Base-by-base conservation (phyloP, 2,888 invertebrate genomes). In the Suillia variegata region DNA sequence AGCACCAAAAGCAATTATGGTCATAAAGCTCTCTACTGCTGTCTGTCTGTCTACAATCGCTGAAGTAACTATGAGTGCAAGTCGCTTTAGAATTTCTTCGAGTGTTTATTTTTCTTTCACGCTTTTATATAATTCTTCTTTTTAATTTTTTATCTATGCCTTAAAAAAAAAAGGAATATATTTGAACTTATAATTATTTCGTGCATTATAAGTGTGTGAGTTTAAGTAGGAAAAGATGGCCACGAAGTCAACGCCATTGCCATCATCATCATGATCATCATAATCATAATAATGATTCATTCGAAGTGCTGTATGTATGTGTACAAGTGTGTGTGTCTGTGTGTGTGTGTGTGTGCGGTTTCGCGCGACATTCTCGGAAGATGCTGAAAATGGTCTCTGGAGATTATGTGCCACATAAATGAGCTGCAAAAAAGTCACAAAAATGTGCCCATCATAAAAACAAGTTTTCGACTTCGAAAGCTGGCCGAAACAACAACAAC, bases 1-100 rank as follows among this genome's bases (percentile, higher is more conserved):
- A 52, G 31, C 18, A 48, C 49, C 49, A 63, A 61, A 61, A 63
- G 63, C 61, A 63, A 63, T 63, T 63, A 63, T 59, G 61, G 59
- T 56, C 63, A 58, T 59, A 59, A 59, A 59, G 59, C 52, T 56
- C 31, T 38, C 12, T n/a, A n/a, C n/a, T n/a, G n/a, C n/a, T n/a
- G n/a, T n/a, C n/a, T n/a, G n/a, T n/a, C n/a, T n/a, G n/a, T n/a
- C n/a, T n/a, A n/a, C n/a, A n/a, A n/a, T n/a, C n/a, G n/a, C n/a
- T n/a, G n/a, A n/a, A n/a, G n/a, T n/a, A n/a, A n/a, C n/a, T n/a
- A n/a, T n/a, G n/a, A n/a, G n/a, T n/a, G n/a, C n/a, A n/a, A n/a
- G n/a, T n/a, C n/a, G n/a, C n/a, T n/a, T n/a, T n/a, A n/a, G n/a
- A n/a, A n/a, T n/a, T n/a, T n/a, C n/a, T n/a, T n/a, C n/a, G n/a